These are phyloP conservation scores for Serinus canaria DNA, from an alignment of 2,113 vertebrate genomes.

Conservation along the genomic window DNA sequence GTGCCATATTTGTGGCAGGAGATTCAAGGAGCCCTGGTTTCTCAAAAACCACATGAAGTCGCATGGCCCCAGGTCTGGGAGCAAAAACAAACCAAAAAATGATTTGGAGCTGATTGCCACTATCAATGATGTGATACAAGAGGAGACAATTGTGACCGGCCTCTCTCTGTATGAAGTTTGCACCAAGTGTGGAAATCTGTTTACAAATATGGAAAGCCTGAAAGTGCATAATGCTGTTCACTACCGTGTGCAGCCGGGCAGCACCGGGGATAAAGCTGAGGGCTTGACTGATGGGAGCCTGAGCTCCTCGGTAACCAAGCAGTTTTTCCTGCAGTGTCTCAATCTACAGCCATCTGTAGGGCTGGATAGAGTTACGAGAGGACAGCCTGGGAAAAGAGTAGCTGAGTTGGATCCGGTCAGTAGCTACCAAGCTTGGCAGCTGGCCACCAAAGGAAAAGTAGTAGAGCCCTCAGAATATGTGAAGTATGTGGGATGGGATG, in stretches of 20 bases:
- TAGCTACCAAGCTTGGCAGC: conserved; percentile 95
- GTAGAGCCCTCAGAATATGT: conserved; percentile 83
- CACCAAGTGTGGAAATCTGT: conserved; percentile 92
- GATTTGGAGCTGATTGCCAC: conserved; percentile 85
- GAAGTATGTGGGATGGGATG: conserved; percentile 80
- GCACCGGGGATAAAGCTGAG: background rate
- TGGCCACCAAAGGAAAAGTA: conserved; percentile 88
- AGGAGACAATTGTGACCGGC: conserved; percentile 81
- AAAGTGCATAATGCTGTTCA: conserved; percentile 86
- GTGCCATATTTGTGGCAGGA: conserved; percentile 89
- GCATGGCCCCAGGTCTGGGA: conserved; percentile 80
- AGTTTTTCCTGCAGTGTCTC: conserved; percentile 84
- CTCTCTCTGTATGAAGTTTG: conserved; percentile 90
- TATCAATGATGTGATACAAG: conserved; percentile 89
- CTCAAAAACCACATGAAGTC: conserved; percentile 98
- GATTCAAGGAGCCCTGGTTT: conserved; percentile 96
- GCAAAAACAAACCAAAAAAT: conserved; percentile 79
- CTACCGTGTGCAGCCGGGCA: conserved; percentile 56
- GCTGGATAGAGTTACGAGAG: conserved; percentile 47
- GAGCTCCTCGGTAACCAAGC: conserved; percentile 76
- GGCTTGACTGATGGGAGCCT: conserved; percentile 48
- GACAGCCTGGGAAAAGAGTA: conserved; percentile 80
- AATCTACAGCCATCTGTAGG: conserved; percentile 74
- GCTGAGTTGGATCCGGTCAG: conserved; percentile 90
- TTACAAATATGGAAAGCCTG: conserved; percentile 88